These are phyloP conservation scores for Liolophura sinensis DNA, from an alignment of 1,140 invertebrate species.

Conservation along the genomic window DNA sequence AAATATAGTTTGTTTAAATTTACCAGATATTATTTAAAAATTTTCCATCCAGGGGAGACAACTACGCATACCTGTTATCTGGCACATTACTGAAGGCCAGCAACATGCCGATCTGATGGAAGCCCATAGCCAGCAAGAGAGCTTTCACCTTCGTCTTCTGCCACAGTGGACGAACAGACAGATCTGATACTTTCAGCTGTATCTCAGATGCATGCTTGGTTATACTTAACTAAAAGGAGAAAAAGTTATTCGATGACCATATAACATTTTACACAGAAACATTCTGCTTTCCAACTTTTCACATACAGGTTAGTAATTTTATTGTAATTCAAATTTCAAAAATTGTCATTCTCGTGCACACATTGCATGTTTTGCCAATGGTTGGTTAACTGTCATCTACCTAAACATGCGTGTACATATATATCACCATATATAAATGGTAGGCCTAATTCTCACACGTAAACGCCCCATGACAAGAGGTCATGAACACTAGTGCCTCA, in stretches of 20 bases:
- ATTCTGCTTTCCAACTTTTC: no score
- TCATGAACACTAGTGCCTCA: no score
- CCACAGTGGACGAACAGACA: slow-evolving; percentile 52
- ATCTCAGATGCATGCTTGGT: slow-evolving; percentile 54
- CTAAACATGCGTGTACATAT: no score
- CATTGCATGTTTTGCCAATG: no score
- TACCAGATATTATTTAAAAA: not conserved
- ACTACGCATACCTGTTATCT: slow-evolving; percentile 33
- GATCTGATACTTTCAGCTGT: slow-evolving; percentile 52
- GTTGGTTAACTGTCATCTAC: no score
- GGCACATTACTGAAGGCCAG: slow-evolving; percentile 46
- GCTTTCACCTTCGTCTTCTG: slow-evolving; percentile 35
- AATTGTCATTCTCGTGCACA: not conserved
- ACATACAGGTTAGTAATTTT: not conserved
- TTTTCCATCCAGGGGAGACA: not conserved
- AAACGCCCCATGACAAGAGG: no score
- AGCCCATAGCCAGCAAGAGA: slow-evolving; percentile 38
- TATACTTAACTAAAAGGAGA: slow-evolving; percentile 43
- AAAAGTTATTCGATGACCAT: not conserved
- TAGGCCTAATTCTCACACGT: no score
- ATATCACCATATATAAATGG: no score
- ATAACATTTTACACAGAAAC: no score
- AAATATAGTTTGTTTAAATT: not conserved
- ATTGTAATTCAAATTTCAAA: not conserved
- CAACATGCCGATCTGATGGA: slow-evolving; percentile 51